A percentile compares a stretch with the other conserved stretches of the same genome.
Conservation (phyloP, 2,888 invertebrate genomes). For the Xestia ashworthii region DNA sequence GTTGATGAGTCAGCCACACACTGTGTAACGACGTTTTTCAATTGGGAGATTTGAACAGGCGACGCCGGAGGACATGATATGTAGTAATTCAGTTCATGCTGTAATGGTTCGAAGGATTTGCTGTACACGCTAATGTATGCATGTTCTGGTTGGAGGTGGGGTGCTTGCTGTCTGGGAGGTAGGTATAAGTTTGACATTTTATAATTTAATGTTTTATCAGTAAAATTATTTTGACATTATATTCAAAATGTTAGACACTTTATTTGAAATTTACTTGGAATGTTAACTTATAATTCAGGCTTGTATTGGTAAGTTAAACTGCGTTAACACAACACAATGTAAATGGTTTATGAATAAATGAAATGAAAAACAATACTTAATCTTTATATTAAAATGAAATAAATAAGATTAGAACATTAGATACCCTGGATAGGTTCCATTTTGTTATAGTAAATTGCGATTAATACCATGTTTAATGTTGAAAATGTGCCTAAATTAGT, state of each 20-base stretch:
- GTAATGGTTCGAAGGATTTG: constrained; percentile 26
- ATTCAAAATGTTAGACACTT: background rate
- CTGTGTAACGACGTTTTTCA: constrained; percentile 56
- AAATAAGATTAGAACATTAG: background rate
- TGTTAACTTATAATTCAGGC: background rate
- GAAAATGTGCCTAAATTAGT: background rate
- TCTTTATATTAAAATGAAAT: background rate
- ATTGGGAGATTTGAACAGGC: constrained; percentile 57
- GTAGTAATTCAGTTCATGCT: constrained; percentile 36
- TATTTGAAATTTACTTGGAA: background rate
- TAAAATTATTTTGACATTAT: background rate
- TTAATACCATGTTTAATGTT: background rate
- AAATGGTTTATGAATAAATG: background rate
- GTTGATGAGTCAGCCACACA: constrained; percentile 68
- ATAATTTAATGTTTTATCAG: too few species aligned
- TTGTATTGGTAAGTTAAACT: too few species aligned
- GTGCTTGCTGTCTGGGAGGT: background rate
- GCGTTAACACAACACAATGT: background rate
- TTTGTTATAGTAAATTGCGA: background rate
- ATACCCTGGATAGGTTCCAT: background rate
- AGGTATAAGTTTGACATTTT: background rate
- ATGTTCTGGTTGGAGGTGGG: constrained; percentile 12
- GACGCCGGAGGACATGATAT: constrained; percentile 26
- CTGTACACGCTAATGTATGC: constrained; percentile 34
- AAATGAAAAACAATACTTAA: background rate